Conservation (phyloP, 30 jellyfish, hydroid and myxozoan genomes). For the Hydractinia symbiolongicarpus region DNA sequence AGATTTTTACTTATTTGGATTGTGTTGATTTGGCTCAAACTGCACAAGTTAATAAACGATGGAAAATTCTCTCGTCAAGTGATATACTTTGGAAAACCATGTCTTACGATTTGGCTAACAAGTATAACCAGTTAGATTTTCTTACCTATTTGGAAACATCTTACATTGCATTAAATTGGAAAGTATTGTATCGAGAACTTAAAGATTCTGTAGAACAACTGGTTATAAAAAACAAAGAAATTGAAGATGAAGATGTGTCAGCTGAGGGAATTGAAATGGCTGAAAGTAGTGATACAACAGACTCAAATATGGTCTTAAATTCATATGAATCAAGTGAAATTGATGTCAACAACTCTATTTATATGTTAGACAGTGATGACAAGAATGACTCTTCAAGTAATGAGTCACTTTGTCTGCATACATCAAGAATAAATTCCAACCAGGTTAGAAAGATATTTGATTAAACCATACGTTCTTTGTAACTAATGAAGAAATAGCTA, state of each 20-base stretch:
- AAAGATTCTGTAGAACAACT: neutral
- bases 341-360: too few species aligned
- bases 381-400: too few species aligned
- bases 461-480: too few species aligned
- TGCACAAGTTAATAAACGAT: conserved; percentile 50
- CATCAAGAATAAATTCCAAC: too few species aligned
- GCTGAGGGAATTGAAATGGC: neutral
- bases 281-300: neutral
- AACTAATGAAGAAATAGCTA: too few species aligned
- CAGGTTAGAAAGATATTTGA: too few species aligned
- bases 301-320: too few species aligned
- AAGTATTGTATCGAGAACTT: neutral
- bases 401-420: too few species aligned
- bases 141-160: neutral
- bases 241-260: neutral
- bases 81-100: conserved; percentile 32
- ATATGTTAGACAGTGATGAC: too few species aligned
- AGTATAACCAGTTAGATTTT: neutral
- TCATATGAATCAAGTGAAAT: too few species aligned
- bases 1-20: conserved; percentile 37
- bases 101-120: conserved; percentile 25
- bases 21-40: neutral
- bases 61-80: conserved; percentile 44
- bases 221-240: neutral
- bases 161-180: neutral